Conservation (phyloP, 2,113 vertebrate genomes). For the Cyrtonyx montezumae region DNA sequence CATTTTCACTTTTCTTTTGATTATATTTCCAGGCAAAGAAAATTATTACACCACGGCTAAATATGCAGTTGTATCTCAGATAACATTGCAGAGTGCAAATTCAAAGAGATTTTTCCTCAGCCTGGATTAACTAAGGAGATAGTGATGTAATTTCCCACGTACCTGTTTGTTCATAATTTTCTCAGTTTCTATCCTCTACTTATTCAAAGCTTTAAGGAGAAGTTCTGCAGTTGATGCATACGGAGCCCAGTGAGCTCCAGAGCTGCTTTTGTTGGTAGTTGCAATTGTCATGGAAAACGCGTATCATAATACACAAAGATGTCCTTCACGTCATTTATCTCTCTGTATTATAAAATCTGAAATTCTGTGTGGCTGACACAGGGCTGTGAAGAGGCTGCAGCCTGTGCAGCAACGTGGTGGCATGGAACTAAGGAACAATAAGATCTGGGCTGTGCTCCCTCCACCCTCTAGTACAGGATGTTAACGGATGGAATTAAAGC, state of each 20-base stretch:
- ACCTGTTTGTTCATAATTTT: rapidly evolving
- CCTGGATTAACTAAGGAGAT: not conserved
- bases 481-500: not conserved
- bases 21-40: not conserved
- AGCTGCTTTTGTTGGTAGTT: not conserved
- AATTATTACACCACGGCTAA: not conserved
- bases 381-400: not conserved
- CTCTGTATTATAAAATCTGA: not conserved
- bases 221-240: too few relatives aligned
- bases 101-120: not conserved
- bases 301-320: not conserved
- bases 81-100: not conserved
- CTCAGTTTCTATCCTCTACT: rapidly evolving
- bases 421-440: not conserved
- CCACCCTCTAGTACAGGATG: not conserved
- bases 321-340: not conserved
- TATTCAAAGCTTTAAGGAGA: rapidly evolving
- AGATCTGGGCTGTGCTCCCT: not conserved
- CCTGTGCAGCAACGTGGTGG: too few relatives aligned
- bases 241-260: not conserved
- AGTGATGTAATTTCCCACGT: not conserved
- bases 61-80: not conserved
- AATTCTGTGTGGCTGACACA: not conserved
- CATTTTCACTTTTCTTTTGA: not conserved
- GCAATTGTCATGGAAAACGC: not conserved